A percentile compares a stretch with the other conserved stretches of the same genome.
Conservation (phyloP, 2,113 vertebrate genomes). For the Dinomys branickii region DNA sequence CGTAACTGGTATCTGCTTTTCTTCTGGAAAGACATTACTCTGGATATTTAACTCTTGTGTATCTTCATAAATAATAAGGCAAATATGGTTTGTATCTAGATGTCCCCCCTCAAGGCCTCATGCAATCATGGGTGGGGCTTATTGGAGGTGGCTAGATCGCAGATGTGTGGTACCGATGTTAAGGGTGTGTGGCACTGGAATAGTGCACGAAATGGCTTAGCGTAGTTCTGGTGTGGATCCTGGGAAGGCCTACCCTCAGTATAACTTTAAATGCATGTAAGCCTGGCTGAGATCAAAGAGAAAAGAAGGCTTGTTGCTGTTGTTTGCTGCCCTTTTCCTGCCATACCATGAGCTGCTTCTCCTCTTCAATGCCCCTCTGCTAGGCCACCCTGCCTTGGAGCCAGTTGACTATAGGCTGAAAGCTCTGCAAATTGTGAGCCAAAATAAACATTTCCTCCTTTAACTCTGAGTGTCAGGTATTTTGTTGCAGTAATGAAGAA, state of each 20-base stretch:
- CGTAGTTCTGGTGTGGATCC: not conserved
- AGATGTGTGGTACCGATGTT: not conserved
- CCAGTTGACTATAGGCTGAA: not conserved
- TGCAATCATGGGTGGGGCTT: not conserved
- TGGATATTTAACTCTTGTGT: not conserved
- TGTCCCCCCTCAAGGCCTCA: not conserved
- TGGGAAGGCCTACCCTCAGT: not conserved
- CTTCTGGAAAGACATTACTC: not conserved
- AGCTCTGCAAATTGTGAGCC: not conserved
- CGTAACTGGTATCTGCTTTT: not conserved
- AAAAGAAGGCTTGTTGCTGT: not conserved
- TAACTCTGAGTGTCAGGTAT: not conserved
- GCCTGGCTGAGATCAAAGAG: not conserved
- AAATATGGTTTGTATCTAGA: not conserved
- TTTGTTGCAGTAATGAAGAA: not conserved
- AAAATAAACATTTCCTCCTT: not conserved
- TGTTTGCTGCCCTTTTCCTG: not conserved
- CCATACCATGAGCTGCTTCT: not conserved
- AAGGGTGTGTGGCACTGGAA: not conserved
- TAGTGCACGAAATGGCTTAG: not conserved
- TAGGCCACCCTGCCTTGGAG: not conserved
- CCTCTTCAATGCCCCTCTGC: too few species aligned
- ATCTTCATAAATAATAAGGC: not conserved
- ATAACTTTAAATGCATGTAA: not conserved
- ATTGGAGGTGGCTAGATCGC: not conserved